These are phyloP conservation scores for Vespertilio murinus DNA, from an alignment of 2,797 vertebrate genomes.

Conservation along the genomic window DNA sequence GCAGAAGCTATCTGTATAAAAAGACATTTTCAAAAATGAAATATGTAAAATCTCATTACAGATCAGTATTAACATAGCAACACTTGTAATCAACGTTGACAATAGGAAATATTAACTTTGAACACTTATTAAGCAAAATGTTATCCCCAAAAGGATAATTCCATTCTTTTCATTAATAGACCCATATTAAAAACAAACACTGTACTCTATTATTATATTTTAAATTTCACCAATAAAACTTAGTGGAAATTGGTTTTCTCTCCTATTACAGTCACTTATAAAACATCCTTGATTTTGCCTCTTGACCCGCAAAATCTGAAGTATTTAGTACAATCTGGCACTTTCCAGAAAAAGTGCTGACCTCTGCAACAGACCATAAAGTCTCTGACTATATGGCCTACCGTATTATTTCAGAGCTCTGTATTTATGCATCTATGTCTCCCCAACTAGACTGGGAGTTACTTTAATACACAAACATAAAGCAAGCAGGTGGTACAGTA, in stretches of 20 bases:
- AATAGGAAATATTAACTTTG: conserved; percentile 3
- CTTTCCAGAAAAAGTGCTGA: background rate
- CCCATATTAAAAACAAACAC: background rate
- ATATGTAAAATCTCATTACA: conserved; percentile 34
- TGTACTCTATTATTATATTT: background rate
- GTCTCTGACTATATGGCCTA: background rate
- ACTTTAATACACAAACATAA: background rate
- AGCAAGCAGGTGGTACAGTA: background rate
- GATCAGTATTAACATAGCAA: conserved; percentile 46
- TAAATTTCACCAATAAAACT: conserved; percentile 43
- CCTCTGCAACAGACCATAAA: background rate
- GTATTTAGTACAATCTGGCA: background rate
- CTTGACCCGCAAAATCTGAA: background rate
- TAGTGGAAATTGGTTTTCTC: conserved; percentile 5
- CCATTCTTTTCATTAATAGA: conserved; percentile 16
- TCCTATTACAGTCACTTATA: background rate
- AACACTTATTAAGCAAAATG: conserved; percentile 18
- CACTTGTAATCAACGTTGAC: background rate
- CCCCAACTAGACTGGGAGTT: background rate
- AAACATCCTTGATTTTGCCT: conserved; percentile 18
- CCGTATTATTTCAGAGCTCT: background rate
- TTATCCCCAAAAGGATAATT: background rate
- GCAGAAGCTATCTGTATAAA: background rate
- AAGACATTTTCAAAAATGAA: conserved; percentile 48
- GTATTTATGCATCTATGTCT: background rate